Base-by-base conservation (phyloP, 1,140 invertebrate genomes). In the Leptoteleia sp. region DNA sequence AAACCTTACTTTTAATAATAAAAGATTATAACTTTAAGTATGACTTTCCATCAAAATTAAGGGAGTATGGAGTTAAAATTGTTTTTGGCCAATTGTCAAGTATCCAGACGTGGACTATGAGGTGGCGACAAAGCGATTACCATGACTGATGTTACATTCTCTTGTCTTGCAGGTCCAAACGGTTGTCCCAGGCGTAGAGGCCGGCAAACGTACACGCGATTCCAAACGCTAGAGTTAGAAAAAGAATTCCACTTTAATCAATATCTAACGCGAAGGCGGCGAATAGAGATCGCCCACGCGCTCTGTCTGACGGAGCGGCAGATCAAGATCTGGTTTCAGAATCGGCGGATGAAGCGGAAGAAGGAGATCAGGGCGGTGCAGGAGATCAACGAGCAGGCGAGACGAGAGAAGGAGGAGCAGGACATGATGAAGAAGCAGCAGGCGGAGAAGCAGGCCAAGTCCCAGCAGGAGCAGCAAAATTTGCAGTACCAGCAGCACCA, bases 171-270 rank as follows among this genome's bases (percentile, higher is more conserved):
- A 97, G 97, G 97, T 90, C 97, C 97, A 25, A 98, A 98, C 87
- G 97, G 97, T 37, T 98, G 97, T 90, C 97, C 97, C 57, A 91
- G 97, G 84, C 93, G 97, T 83, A 92, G 97, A 82, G 97, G 97
- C 45, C 92, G 97, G 64, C 97, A 99, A 89, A 99, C 97, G 1
- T 99, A 99, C 92, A 98, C 97, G 61, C 94, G 96, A 81, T 97
- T 97, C 91, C 96, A 97, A 89, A 97, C 96, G 0, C 89, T 97
- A 85, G 96, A 98, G 87, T 91, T 98, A 86, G 98, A 99, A 89
- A 99, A 99, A 90, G 98, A 99, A 91, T 99, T 99, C 89, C 97
- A 99, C 89, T 99, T 98, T 90, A 99, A 98, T 90, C 96, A 98
- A 84, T 99, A 99, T 90, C 92, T 99, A 86, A 99, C 97, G 79